These are phyloP conservation scores for Triplophysa tibetana DNA, from an alignment of 2,113 vertebrate species.

Conservation along the genomic window DNA sequence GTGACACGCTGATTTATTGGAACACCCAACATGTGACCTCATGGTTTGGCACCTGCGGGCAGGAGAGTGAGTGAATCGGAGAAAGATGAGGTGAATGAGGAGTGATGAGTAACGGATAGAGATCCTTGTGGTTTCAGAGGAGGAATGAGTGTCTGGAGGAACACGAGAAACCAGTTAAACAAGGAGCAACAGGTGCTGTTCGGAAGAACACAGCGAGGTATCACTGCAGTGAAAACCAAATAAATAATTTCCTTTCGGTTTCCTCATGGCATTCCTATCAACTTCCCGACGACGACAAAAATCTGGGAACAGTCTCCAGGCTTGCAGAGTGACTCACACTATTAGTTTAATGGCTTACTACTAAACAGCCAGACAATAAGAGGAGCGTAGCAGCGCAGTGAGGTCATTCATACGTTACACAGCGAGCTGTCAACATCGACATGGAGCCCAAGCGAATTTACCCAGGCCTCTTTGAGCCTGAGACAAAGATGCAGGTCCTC, in stretches of 20 bases:
- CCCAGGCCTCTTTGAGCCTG: conserved; percentile 13
- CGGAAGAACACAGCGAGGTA: conserved; percentile 51
- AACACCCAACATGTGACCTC: conserved; percentile 72
- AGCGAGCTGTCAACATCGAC: conserved; percentile 37
- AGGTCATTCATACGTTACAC: conserved; percentile 52
- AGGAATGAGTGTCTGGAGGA: conserved; percentile 52
- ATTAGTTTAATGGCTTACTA: conserved; percentile 65
- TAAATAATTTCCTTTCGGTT: conserved; percentile 5
- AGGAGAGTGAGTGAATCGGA: conserved; percentile 48
- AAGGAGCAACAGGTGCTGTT: conserved; percentile 74
- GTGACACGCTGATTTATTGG: conserved; percentile 76
- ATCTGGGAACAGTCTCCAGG: conserved; percentile 70
- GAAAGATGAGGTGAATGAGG: conserved; percentile 48
- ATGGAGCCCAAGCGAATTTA: conserved; percentile 10
- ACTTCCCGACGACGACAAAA: conserved; percentile 62
- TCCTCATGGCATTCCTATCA: conserved; percentile 7
- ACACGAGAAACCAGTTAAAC: conserved; percentile 58
- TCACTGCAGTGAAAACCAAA: neutral
- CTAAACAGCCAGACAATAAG: conserved; percentile 58
- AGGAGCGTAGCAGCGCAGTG: conserved; percentile 44
- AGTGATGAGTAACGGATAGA: conserved; percentile 14
- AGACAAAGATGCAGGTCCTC: neutral
- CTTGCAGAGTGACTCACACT: conserved; percentile 65
- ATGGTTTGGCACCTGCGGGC: conserved; percentile 73
- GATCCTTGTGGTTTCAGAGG: neutral